Base-by-base conservation (phyloP, 2,888 invertebrate genomes). In the Elegia similella region DNA sequence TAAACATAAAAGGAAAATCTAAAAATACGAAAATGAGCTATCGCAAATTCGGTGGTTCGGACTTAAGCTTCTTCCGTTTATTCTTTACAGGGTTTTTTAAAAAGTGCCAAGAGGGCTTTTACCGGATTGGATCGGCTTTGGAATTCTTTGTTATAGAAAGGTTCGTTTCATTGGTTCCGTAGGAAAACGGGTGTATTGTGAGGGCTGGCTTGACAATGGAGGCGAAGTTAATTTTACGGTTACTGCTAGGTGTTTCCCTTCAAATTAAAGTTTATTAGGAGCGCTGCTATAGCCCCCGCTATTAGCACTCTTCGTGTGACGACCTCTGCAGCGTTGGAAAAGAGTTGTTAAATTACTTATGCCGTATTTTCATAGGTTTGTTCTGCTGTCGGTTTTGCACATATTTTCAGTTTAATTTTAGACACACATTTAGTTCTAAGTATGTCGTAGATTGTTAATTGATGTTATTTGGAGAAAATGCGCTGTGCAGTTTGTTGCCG, bases 101-200 rank as follows among this genome's bases (percentile, higher is more conserved):
- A 70, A 65, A 64, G 63, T 50, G 53, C 42, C 48, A 62, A 64
- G 63, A 67, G 64, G 61, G 78, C 78, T 80, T 80, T 81, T 76
- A 78, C 78, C 59, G 76, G 73, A 81, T 81, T 78, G 76, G 76
- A 77, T 76, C 69, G 76, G 65, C 62, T 55, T 68, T 67, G n/a
- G 38, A 38, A 38, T n/a, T 38, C 38, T 55, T 68, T 67, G 68
- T 69, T 70, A 69, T 69, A 57, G 61, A 65, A 65, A 62, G 59
- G 64, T 61, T 61, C 57, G 62, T 68, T 66, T 60, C 63, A 65
- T 68, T 62, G 68, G 53, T 58, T 54, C 58, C 30, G 57, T 50
- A 15, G 13, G 8, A 15, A 32, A 32, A 15, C 12, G 46, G 13
- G 7, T 8, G 15, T 6, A 48, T 48, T 48, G 48, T 32, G n/a